Evolutionary conservation across 2,113 vertebrate genomes (phyloP), one percentile per base, ranked within the genome.

Genomic region (Sardina pilchardus): DNA sequence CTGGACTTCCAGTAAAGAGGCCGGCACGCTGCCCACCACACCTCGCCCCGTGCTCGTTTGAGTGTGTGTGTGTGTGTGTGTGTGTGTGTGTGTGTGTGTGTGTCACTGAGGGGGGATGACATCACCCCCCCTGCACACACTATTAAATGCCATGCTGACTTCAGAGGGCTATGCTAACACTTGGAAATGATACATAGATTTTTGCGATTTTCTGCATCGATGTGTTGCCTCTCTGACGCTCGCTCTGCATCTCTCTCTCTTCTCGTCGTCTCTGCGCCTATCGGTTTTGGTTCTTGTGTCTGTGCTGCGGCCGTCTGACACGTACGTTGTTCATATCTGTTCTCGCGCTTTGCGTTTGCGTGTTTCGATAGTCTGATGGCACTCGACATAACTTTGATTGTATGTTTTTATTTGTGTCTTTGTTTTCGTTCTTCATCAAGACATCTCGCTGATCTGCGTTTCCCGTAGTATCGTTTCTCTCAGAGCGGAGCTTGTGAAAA

Each of bases 31-130:
- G 48, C 48, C 48, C 48, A 50, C 48, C 48, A 50, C 16, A n/a
- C n/a, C n/a, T n/a, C n/a, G n/a, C n/a, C 0, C 48, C 48, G 12
- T 50, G 48, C 17, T 12, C 17, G 48, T 50, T 3, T 50, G 48
- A 16, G 26, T 82, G 78, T 21, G 80, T 81, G 47, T 59, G 83
- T 42, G 43, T 75, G 30, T n/a, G n/a, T n/a, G n/a, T n/a, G n/a
- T n/a, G n/a, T n/a, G n/a, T n/a, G n/a, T n/a, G n/a, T n/a, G n/a
- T n/a, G n/a, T n/a, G n/a, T n/a, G n/a, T n/a, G n/a, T n/a, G n/a
- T n/a, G n/a, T n/a, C n/a, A n/a, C n/a, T n/a, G n/a, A n/a, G n/a
- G n/a, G n/a, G n/a, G n/a, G n/a, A n/a, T n/a, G n/a, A n/a, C n/a
- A n/a, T n/a, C n/a, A n/a, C n/a, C n/a, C n/a, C n/a, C n/a, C n/a